Evolutionary conservation across 2,888 invertebrate species (phyloP), one percentile per base, ranked within the genome.

Genomic region (Scelioninae gen. 2): DNA sequence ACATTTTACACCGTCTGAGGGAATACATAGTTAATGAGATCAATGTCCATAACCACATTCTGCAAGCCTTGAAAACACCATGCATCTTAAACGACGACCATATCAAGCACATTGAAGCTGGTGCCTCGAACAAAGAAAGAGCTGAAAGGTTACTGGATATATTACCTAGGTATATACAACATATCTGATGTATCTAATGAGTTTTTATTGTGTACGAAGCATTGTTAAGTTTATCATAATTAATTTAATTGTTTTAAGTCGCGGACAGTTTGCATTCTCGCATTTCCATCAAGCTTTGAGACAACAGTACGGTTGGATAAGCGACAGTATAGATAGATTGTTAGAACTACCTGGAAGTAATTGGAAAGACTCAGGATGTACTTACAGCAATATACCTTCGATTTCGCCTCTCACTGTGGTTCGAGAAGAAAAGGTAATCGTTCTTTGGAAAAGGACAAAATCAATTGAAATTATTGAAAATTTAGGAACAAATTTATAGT

Each of bases 271-370:
- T n/a, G 87, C 90, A 0, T 91, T 88, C 82, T 87, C 89, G 57
- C 84, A 83, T 6, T 91, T 91, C 81, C 88, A 89, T 55, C 87
- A 89, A 78, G 87, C 89, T 55, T 81, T 91, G 13, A 83, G 85
- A 6, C 88, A 88, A 71, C 88, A 90, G 78, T 90, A 91, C 81
- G 79, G 82, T 37, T 91, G 91, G 91, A 81, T 91, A 52, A 89
- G 88, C 80, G 86, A 88, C 53, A 87, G 87, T 25, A 85, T 91
- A 46, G 86, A 86, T 4, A 76, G 63, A 48, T 45, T 79, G 10
- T 75, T 82, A 48, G 79, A 77, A 52, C 71, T 61, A 25, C 73
- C 48, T 16, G 72, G 72, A 13, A 75, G 76, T 25, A 60, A 31
- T 4, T 43, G 22, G 7, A 33, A 57, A 22, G 52, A 53, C 0